These are phyloP conservation scores for Paralichthys olivaceus DNA, from an alignment of 2,113 vertebrate species.

Conservation along the genomic window DNA sequence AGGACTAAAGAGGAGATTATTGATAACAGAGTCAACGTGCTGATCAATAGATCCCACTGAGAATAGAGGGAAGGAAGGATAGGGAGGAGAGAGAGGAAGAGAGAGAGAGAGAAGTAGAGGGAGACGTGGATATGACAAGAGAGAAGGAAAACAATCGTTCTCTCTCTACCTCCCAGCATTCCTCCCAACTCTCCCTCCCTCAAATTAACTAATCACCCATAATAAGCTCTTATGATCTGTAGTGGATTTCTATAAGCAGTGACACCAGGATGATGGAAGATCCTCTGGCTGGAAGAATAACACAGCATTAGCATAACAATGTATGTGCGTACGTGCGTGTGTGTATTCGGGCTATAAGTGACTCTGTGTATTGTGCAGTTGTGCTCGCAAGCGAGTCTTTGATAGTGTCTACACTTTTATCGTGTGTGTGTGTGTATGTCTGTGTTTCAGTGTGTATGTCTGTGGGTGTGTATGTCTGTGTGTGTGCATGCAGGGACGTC, in stretches of 20 bases:
- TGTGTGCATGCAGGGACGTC: constrained; percentile 52
- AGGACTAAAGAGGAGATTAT: constrained; percentile 79
- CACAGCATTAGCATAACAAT: constrained; percentile 89
- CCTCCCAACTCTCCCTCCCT: constrained; percentile 58
- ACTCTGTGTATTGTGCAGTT: constrained; percentile 49
- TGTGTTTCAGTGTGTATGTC: constrained; percentile 24
- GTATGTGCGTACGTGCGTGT: constrained; percentile 16
- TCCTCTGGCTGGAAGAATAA: constrained; percentile 86
- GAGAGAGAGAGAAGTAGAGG: constrained; percentile 8
- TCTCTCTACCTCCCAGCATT: constrained; percentile 66
- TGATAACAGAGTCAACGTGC: constrained; percentile 71
- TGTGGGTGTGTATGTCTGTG: constrained; percentile 27
- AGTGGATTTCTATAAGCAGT: constrained; percentile 89
- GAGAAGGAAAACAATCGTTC: constrained; percentile 59
- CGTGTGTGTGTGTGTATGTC: constrained; percentile 3
- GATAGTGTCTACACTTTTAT: constrained; percentile 15
- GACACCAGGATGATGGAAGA: constrained; percentile 89
- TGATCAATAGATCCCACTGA: constrained; percentile 71
- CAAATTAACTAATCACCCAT: constrained; percentile 92
- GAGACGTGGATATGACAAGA: constrained; percentile 41
- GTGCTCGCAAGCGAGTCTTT: constrained; percentile 32
- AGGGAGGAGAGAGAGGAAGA: not conserved
- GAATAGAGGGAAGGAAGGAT: constrained; percentile 36
- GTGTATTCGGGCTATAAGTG: constrained; percentile 9
- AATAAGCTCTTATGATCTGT: constrained; percentile 94